Evolutionary conservation across 1,140 invertebrate species (phyloP), one percentile per base, ranked within the genome.

Genomic region (Chionoecetes opilio): DNA sequence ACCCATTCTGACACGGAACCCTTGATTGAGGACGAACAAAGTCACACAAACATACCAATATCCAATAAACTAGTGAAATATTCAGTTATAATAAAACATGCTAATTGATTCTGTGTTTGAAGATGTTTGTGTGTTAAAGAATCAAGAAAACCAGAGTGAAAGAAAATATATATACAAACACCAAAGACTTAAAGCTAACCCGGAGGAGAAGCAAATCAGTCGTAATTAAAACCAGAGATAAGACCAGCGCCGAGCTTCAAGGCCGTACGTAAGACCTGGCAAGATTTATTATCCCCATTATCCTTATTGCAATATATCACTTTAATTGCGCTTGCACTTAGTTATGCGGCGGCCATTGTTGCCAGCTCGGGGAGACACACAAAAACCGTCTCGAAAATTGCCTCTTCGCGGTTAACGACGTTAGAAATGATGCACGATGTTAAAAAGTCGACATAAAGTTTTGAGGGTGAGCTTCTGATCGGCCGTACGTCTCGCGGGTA

Each of bases 231-330:
- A 34, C 38, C 37, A 37, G 92, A 84, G 92, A 93, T 93, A 93
- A 93, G 92, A 32, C 84, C 38, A 86, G 38, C 32, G 38, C 84
- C 41, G 82, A 93, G 82, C 84, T 87, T 93, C 82, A 93, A 93
- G 92, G 38, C 38, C 92, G 82, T 87, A 87, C 85, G 85, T 93
- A 82, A 93, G 91, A 85, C 63, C 82, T 35, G 91, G 35, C 63
- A 38, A 75, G 92, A 87, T 93, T 93, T 93, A 93, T 87, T 34
- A 86, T 9, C n/a, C 38, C 92, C 92, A 93, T 93, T 93, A 93
- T 87, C 92, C 82, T 93, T 93, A 93, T 93, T 93, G 92, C 38
- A 87, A 93, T 93, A 93, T 93, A 93, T 93, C 92, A 93, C 84
- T 87, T 93, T 93, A 93, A 93, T 93, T 93, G 92, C 92, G 37